Conservation (phyloP, 2,113 vertebrate species). For the Malurus alboscapulatus region DNA sequence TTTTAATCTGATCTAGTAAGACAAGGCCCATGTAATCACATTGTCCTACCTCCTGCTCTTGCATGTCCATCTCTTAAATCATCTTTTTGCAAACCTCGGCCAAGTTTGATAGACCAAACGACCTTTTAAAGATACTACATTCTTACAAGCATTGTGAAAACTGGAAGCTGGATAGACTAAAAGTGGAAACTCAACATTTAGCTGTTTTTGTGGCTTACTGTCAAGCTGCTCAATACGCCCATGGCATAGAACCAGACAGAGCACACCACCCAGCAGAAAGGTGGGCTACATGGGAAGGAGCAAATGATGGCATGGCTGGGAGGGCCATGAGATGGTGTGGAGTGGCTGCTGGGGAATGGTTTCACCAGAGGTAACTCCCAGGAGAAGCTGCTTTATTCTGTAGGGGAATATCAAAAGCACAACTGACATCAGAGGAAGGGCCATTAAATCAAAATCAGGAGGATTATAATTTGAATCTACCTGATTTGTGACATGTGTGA, state of each 20-base stretch:
- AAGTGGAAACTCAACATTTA: neutral
- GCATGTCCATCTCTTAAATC: neutral
- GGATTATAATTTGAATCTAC: neutral
- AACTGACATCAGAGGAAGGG: neutral
- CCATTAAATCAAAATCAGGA: neutral
- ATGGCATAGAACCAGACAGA: neutral
- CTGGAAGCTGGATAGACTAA: neutral
- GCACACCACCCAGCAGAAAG: neutral
- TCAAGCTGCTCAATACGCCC: neutral
- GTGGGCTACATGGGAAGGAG: neutral
- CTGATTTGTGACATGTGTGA: neutral
- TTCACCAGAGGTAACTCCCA: neutral
- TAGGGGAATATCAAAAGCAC: neutral
- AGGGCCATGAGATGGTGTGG: rapidly evolving
- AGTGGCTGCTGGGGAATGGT: neutral
- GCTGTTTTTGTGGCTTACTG: neutral
- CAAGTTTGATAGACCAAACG: neutral
- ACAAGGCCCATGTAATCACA: neutral
- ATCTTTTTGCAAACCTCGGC: neutral
- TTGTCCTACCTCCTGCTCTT: neutral
- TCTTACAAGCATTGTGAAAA: neutral
- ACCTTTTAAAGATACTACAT: neutral
- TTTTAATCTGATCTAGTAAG: neutral
- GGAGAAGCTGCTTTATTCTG: neutral
- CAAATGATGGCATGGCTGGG: neutral